Conservation (phyloP, 2,888 invertebrate genomes). For the Andrena trimmerana region DNA sequence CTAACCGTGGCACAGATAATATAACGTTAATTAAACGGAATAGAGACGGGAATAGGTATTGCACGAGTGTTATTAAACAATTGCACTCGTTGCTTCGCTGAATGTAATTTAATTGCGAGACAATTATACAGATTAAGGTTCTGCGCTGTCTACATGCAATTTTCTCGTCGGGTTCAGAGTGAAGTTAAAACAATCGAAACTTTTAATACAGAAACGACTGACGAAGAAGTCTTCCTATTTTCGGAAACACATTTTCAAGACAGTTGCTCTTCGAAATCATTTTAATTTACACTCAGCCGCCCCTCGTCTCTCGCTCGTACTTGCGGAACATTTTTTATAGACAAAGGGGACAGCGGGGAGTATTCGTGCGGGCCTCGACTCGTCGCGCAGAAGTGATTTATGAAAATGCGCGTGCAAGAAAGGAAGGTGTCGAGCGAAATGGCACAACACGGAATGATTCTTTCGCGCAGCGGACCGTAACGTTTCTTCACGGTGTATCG, state of each 20-base stretch:
- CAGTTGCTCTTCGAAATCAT: not conserved
- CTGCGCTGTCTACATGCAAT: too few species aligned
- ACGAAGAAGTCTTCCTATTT: too few species aligned
- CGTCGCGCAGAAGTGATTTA: constrained; percentile 2
- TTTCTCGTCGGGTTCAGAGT: too few species aligned
- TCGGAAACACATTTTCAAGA: not conserved
- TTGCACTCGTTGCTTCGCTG: not conserved
- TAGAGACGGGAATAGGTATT: constrained; percentile 9
- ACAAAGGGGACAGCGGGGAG: constrained; percentile 2
- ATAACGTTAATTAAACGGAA: constrained; percentile 59
- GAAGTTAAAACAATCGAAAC: too few species aligned
- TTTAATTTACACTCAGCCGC: not conserved
- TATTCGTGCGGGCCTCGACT: not conserved
- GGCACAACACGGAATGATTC: not conserved
- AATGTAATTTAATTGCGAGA: constrained; percentile 16
- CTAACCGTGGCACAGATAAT: constrained; percentile 26
- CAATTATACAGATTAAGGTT: not conserved
- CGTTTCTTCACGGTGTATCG: not conserved
- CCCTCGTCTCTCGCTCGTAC: not conserved
- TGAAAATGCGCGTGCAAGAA: not conserved
- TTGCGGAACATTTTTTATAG: not conserved
- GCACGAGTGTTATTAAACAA: constrained; percentile 21
- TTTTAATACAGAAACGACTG: too few species aligned
- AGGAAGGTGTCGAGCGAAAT: not conserved
- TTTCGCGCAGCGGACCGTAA: not conserved